Conservation (phyloP, 2,113 vertebrate species). For the Psittacula cyanocephala region DNA sequence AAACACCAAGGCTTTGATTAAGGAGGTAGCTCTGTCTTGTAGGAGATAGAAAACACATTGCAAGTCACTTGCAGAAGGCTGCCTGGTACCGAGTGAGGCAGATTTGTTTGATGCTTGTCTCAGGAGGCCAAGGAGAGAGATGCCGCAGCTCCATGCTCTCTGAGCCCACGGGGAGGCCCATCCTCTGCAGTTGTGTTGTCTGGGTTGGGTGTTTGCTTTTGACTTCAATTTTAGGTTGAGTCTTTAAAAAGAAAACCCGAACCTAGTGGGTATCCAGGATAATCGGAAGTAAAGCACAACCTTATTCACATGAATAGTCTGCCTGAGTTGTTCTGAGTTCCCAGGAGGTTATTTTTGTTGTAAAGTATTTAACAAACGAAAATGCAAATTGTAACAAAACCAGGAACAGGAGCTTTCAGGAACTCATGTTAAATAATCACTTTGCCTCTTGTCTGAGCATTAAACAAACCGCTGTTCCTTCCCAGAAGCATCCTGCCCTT, state of each 20-base stretch:
- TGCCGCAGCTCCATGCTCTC: neutral
- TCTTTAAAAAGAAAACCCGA: neutral
- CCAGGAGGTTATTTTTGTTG: neutral
- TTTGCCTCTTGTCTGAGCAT: neutral
- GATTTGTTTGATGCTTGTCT: neutral
- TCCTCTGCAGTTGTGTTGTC: accelerated
- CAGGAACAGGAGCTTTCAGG: neutral
- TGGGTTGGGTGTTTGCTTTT: neutral
- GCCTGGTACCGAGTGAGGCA: neutral
- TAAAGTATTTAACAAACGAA: neutral
- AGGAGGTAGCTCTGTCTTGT: neutral
- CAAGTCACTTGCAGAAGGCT: neutral
- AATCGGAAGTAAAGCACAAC: neutral
- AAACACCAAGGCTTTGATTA: neutral
- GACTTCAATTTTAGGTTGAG: neutral
- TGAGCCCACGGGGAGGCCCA: accelerated
- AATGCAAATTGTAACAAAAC: neutral
- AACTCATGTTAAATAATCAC: neutral
- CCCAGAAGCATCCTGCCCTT: neutral
- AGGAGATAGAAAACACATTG: neutral
- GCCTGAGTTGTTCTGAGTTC: neutral
- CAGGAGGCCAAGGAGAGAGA: neutral
- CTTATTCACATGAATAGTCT: neutral
- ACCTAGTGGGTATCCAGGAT: neutral
- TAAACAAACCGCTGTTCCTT: neutral